Base-by-base conservation (phyloP, 2,888 invertebrate genomes). In the Tiphia femorata region DNA sequence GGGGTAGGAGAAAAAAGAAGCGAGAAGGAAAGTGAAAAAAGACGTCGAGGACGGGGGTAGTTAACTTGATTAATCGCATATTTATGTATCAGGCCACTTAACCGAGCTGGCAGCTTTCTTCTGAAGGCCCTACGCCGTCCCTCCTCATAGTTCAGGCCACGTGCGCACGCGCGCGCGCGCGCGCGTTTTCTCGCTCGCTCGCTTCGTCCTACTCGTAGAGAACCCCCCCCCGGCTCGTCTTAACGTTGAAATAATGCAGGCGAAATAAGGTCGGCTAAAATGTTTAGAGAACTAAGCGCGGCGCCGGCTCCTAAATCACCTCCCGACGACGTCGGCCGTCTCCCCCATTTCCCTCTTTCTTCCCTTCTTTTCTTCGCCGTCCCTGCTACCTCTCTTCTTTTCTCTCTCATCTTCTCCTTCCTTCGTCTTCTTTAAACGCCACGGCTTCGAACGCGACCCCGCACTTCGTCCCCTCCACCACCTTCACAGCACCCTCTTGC, bases 11-110 rank as follows among this genome's bases (percentile, higher is more conserved):
- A n/a, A n/a, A n/a, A n/a, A 21, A 40, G 42, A 43, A 47, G 42
- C 40, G 37, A 51, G 42, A 25, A 43, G 38, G 47, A 50, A 49
- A 42, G 38, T 23, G 25, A 61, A 60, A 57, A 59, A 58, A 67
- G 62, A 58, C 65, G 70, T 64, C 64, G 64, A 65, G 71, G 73
- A 66, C 64, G 62, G 58, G 75, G 8, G 73, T 68, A 78, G 76
- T 76, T 75, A 74, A 75, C 74, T 75, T 78, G 79, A 80, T 80
- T 79, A 79, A 79, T 79, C 74, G 79, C 77, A 78, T 79, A 80
- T 80, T 79, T 79, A 78, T 78, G 75, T 77, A 79, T 79, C 78
- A 72, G 74, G 65, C 75, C 75, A 77, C 76, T 80, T 78, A 76
- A 76, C 75, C 73, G 67, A 70, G 71, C 70, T 71, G 67, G 69